Evolutionary conservation across 2,797 vertebrate genomes (phyloP).

Genomic region (Anguilla megastoma): DNA sequence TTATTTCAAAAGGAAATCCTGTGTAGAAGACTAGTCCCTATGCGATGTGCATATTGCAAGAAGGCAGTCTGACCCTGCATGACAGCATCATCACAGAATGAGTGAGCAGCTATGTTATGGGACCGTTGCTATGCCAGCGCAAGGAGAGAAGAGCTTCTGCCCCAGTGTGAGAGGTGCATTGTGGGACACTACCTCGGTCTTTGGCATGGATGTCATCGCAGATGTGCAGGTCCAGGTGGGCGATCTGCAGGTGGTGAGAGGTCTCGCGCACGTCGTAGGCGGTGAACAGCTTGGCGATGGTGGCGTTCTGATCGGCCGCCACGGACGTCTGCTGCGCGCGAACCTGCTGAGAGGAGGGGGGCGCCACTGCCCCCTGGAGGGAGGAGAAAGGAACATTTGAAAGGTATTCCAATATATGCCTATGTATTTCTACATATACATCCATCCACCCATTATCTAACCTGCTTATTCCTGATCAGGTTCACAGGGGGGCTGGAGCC

Average conservation of each 20-base stretch:
- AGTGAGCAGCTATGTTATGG: not conserved
- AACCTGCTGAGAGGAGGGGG: slow-evolving; percentile 80
- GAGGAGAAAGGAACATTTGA: slow-evolving; percentile 36
- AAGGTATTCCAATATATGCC: not conserved
- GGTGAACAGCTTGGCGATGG: slow-evolving; percentile 87
- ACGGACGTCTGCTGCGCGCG: slow-evolving; percentile 80
- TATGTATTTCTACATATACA: no score
- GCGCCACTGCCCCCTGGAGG: slow-evolving; percentile 76
- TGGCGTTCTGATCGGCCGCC: slow-evolving; percentile 81
- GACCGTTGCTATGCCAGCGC: not conserved
- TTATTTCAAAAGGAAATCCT: not conserved
- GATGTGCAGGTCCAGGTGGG: slow-evolving; percentile 95
- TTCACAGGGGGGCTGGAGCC: no score
- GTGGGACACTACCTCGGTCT: slow-evolving; percentile 81
- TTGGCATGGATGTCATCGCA: slow-evolving; percentile 93
- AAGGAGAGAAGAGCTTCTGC: not conserved
- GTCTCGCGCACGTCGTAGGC: slow-evolving; percentile 93
- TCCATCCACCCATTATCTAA: no score
- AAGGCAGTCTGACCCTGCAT: not conserved
- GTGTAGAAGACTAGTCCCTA: not conserved
- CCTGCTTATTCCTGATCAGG: no score
- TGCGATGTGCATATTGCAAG: not conserved
- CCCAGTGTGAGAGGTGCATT: not conserved
- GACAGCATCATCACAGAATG: not conserved
- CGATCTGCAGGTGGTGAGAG: slow-evolving; percentile 95